Evolutionary conservation across 2,113 vertebrate species (phyloP).

Genomic region (Salvelinus fontinalis): DNA sequence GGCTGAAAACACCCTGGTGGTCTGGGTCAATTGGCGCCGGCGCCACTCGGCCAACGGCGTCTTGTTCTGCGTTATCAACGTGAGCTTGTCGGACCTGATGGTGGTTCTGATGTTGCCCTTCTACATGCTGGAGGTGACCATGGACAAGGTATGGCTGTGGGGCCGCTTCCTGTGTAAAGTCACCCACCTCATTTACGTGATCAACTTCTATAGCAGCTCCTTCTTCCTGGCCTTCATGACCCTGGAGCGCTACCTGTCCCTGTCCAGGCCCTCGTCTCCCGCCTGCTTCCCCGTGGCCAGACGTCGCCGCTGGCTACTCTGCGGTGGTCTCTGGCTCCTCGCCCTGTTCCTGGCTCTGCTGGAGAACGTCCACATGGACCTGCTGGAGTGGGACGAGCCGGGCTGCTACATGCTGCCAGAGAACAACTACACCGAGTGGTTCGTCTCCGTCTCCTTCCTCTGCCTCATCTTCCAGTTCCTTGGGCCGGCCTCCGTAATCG

Average conservation of each 20-base stretch:
- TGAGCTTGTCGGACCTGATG: slow-evolving; percentile 89
- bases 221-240: slow-evolving; percentile 91
- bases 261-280: slow-evolving; percentile 64
- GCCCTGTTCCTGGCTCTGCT: slow-evolving; percentile 79
- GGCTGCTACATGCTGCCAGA: slow-evolving; percentile 88
- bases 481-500: slow-evolving; percentile 79
- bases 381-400: slow-evolving; percentile 79
- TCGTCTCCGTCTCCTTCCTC: slow-evolving; percentile 63
- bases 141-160: slow-evolving; percentile 91
- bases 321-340: slow-evolving; percentile 78
- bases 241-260: slow-evolving; percentile 84
- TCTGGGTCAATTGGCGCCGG: slow-evolving; percentile 89
- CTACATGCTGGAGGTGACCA: slow-evolving; percentile 88
- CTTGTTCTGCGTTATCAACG: slow-evolving; percentile 87
- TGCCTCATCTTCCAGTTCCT: slow-evolving; percentile 83
- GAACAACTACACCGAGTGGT: slow-evolving; percentile 75
- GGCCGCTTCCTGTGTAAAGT: slow-evolving; percentile 90
- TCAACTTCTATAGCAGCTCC: slow-evolving; percentile 94
- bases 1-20: slow-evolving; percentile 84
- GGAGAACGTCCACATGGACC: slow-evolving; percentile 85
- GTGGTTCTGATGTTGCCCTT: slow-evolving; percentile 83
- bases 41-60: slow-evolving; percentile 75
- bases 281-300: slow-evolving; percentile 76
- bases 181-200: slow-evolving; percentile 84
- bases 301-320: slow-evolving; percentile 69